Evolutionary conservation across 1,140 invertebrate genomes (phyloP).

Genomic region (Ceratina calcarata): DNA sequence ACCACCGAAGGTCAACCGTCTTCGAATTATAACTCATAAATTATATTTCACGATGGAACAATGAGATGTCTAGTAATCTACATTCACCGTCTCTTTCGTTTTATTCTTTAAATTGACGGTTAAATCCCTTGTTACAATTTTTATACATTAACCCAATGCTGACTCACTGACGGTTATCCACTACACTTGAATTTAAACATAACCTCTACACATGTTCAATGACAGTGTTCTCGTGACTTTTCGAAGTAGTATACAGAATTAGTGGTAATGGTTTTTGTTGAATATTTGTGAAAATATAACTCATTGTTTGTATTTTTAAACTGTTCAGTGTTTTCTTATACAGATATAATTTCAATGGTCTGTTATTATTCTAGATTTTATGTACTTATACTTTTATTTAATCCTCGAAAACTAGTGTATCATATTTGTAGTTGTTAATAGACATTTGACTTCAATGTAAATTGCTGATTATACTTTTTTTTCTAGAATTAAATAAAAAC

Average conservation of each 20-base stretch:
- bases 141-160: slow-evolving; percentile 21
- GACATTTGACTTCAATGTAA: not conserved
- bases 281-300: slow-evolving; percentile 4
- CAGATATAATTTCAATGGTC: not conserved
- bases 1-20: slow-evolving; percentile 67
- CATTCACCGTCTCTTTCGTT: not conserved
- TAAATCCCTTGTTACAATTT: slow-evolving; percentile 31
- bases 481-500: slow-evolving; percentile 98
- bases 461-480: slow-evolving; percentile 30
- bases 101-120: slow-evolving; percentile 5
- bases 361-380: not conserved
- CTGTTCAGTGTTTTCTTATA: slow-evolving; percentile 4
- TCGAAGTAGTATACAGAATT: not conserved
- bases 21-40: slow-evolving; percentile 47
- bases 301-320: not conserved
- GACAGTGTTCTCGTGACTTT: not conserved
- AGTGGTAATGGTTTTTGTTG: not conserved
- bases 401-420: not conserved
- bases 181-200: slow-evolving; percentile 34
- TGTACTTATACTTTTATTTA: not conserved
- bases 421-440: not conserved
- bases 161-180: slow-evolving; percentile 42
- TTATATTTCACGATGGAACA: slow-evolving; percentile 33
- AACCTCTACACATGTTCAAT: slow-evolving; percentile 50
- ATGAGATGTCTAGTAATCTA: slow-evolving; percentile 22